A percentile compares a stretch with the other conserved stretches of the same genome.
Conservation (phyloP, 2,797 vertebrate genomes). For the Sciaenops ocellatus region DNA sequence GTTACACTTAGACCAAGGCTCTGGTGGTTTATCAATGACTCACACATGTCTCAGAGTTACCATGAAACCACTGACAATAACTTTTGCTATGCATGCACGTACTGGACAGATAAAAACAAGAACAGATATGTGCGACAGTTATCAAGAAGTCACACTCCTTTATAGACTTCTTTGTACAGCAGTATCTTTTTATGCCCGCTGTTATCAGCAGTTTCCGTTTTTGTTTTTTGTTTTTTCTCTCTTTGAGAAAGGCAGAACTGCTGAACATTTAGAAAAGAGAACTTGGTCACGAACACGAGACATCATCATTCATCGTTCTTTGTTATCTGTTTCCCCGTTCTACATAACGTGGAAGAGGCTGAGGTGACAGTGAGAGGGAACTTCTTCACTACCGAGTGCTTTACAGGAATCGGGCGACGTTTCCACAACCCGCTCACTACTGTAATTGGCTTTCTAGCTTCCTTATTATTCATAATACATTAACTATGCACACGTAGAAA, state of each 20-base stretch:
- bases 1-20: not conserved
- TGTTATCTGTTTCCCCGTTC: slow-evolving; percentile 68
- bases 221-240: not conserved
- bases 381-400: slow-evolving; percentile 29
- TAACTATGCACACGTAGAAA: slow-evolving; percentile 14
- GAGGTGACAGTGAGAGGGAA: slow-evolving; percentile 40
- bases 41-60: slow-evolving; percentile 32
- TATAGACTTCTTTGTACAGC: not conserved
- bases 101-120: not conserved
- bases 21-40: slow-evolving; percentile 47
- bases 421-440: slow-evolving; percentile 6
- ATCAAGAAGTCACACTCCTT: slow-evolving; percentile 8
- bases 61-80: slow-evolving; percentile 29
- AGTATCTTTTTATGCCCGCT: not conserved
- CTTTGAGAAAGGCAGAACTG: slow-evolving; percentile 37
- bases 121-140: not conserved
- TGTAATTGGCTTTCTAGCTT: slow-evolving; percentile 29
- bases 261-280: slow-evolving; percentile 54
- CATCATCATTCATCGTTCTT: slow-evolving; percentile 17
- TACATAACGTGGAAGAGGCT: slow-evolving; percentile 52
- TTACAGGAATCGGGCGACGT: slow-evolving; percentile 56
- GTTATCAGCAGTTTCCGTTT: slow-evolving; percentile 10
- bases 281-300: slow-evolving; percentile 33
- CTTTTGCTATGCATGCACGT: slow-evolving; percentile 8
- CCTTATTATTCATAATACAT: slow-evolving; percentile 43